phyloP scores from a whole-genome alignment of 1,140 invertebrate genomes.

The Hyposmocoma kahamanoa region DNA sequence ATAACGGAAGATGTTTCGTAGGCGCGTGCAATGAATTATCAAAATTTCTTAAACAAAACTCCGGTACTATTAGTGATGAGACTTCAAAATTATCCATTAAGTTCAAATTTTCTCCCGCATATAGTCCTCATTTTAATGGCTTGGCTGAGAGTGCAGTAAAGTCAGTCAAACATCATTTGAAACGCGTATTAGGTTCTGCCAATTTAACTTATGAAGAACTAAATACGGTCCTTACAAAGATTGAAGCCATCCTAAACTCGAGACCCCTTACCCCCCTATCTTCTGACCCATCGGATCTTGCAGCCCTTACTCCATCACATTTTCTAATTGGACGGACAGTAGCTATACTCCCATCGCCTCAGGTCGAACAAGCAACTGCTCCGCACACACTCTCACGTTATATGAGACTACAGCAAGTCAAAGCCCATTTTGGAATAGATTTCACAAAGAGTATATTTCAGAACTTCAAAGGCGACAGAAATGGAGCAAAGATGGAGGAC shows the following conservation, averaged over 20 bases:
- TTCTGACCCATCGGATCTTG: conserved; percentile 24
- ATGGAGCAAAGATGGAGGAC: not conserved
- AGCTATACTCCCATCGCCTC: not conserved
- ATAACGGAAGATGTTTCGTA: conserved; percentile 10
- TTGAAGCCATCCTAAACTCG: conserved; percentile 38
- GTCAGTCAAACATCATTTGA: conserved; percentile 17
- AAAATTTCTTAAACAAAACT: conserved; percentile 2
- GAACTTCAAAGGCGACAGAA: not conserved
- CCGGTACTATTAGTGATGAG: not conserved
- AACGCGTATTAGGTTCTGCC: conserved; percentile 11
- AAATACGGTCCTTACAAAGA: conserved; percentile 20
- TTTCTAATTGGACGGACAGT: conserved; percentile 5
- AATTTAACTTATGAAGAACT: conserved; percentile 21
- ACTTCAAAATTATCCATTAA: not conserved
- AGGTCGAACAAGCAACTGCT: not conserved
- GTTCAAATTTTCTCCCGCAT: conserved; percentile 2
- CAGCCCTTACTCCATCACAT: conserved; percentile 25
- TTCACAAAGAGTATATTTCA: conserved; percentile 3
- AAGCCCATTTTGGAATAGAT: conserved; percentile 5
- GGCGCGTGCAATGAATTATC: conserved; percentile 7
- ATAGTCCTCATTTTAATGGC: conserved; percentile 20
- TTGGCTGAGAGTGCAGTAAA: conserved; percentile 16
- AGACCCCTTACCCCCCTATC: conserved; percentile 30
- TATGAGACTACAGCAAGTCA: not conserved
- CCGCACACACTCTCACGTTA: not conserved